Base-by-base conservation (phyloP, 2,797 vertebrate species). In the Centropyge bicolor region DNA sequence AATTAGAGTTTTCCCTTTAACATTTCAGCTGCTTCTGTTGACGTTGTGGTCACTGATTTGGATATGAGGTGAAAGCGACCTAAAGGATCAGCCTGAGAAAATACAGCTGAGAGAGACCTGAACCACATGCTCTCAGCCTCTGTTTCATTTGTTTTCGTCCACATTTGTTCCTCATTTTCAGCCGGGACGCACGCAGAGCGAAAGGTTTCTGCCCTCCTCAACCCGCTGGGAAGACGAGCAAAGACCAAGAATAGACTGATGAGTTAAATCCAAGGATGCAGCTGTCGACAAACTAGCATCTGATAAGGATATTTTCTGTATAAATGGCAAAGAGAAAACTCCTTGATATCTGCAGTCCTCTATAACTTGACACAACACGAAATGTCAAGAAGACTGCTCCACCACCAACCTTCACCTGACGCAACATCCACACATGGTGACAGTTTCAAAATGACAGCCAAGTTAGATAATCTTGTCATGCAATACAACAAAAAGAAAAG, bases 81-180 rank as follows among this genome's bases (percentile, higher is more conserved):
- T 70, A 11, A 54, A 63, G 70, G 59, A 79, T 61, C 68, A 36
- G 66, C 64, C 65, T 81, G 76, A 78, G 82, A 82, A 84, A 87
- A 83, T 35, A 72, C 77, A 82, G 74, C 86, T 69, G 78, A 82
- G 74, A 60, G 0, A 81, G 57, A 88, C 76, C 36, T 57, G 71
- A 87, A 83, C 67, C 89, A 84, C 74, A 88, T 60, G 82, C 56
- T 72, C 78, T 48, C 7, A 38, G 41, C 40, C 51, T 31, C 27
- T 0, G 3, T n/a, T 83, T 83, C 57, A 40, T 86, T 88, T 81
- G 64, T 82, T 89, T 85, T 75, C 10, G 12, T 61, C 57, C 82
- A 87, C 84, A 87, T 90, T 90, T 89, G 84, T 65, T 89, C 65
- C 45, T 80, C 8, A 72, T 86, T 91, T 88, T 60, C 74, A 74